A percentile compares a stretch with the other conserved stretches of the same genome.
phyloP scores from a whole-genome alignment of 2,113 vertebrate species.

The Heterocephalus glaber region DNA sequence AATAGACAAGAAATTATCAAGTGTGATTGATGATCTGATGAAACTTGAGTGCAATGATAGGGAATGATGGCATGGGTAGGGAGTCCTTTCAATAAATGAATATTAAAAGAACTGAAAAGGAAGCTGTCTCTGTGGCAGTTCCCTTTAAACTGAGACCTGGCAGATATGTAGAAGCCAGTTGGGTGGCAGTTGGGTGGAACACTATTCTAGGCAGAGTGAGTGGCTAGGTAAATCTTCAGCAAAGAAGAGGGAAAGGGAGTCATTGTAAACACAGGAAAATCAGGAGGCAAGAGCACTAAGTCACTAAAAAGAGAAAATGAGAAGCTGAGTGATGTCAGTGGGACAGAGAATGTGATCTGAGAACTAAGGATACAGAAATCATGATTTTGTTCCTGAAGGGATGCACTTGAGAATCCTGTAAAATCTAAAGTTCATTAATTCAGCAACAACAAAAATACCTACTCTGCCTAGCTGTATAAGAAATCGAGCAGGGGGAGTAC shows the following conservation, averaged over 20 bases:
- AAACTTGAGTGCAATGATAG: not conserved
- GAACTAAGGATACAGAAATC: not conserved
- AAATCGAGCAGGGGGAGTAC: not conserved
- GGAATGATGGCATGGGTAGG: not conserved
- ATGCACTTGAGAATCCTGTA: not conserved
- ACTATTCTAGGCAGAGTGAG: not conserved
- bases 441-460: not conserved
- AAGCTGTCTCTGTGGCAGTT: not conserved
- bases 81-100: not conserved
- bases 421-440: not conserved
- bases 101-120: not conserved
- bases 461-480: not conserved
- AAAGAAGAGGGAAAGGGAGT: not conserved
- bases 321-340: no score
- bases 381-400: not conserved
- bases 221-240: not conserved
- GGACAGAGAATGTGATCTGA: not conserved
- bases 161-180: not conserved
- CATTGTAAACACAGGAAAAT: not conserved
- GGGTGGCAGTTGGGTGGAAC: not conserved
- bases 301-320: not conserved
- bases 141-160: not conserved
- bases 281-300: not conserved
- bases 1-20: not conserved
- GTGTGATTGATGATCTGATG: not conserved